Conservation (phyloP, 2,888 invertebrate genomes). For the Encarsia formosa region DNA sequence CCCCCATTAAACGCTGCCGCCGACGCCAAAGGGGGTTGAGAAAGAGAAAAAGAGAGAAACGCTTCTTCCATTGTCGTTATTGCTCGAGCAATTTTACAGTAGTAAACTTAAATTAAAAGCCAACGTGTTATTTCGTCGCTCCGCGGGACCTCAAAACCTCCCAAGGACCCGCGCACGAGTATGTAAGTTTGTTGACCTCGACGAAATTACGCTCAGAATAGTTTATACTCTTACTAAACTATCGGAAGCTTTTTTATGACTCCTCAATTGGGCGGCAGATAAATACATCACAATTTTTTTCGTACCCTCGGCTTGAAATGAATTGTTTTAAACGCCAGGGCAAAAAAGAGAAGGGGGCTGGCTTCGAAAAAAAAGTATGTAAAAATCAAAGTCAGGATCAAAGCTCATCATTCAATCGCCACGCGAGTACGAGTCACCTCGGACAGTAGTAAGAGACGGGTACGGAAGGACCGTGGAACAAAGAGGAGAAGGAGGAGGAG, state of each 20-base stretch:
- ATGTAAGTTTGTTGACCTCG: no score
- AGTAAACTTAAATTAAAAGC: conserved; percentile 46
- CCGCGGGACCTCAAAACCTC: background rate
- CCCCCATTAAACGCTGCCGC: background rate
- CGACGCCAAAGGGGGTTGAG: background rate
- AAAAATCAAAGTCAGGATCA: conserved; percentile 4
- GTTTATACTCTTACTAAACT: no score
- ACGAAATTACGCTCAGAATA: no score
- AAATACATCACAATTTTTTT: no score
- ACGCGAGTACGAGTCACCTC: conserved; percentile 8
- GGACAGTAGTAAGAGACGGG: conserved; percentile 16
- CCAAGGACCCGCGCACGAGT: background rate
- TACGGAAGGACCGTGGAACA: background rate
- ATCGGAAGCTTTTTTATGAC: no score
- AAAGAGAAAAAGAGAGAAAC: no score
- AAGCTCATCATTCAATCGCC: conserved; percentile 19
- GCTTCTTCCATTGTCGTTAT: conserved; percentile 39
- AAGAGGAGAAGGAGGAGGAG: conserved; percentile 2
- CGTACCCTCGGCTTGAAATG: no score
- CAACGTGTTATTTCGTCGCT: conserved; percentile 39
- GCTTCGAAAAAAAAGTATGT: conserved; percentile 15
- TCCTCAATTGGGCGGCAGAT: no score
- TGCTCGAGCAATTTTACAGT: conserved; percentile 46
- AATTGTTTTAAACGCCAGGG: no score
- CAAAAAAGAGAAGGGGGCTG: background rate